Evolutionary conservation across 2,797 vertebrate species (phyloP).

Genomic region (Ambastaia sidthimunki): DNA sequence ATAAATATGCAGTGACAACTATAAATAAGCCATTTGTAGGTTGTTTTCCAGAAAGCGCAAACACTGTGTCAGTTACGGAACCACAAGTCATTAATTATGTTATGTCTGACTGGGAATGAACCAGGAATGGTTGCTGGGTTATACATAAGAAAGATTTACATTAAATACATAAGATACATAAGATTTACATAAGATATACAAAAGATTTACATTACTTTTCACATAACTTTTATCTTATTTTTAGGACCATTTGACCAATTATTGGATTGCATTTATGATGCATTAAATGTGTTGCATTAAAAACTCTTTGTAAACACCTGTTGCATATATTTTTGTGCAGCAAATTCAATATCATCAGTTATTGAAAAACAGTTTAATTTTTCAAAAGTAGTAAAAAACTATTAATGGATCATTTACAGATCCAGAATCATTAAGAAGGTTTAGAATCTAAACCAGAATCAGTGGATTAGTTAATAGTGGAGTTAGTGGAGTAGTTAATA

Average conservation of each 20-base stretch:
- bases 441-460: not conserved
- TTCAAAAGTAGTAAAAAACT: not conserved
- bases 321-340: not conserved
- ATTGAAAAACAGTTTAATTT: no score
- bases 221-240: not conserved
- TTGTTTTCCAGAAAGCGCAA: not conserved
- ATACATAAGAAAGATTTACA: not conserved
- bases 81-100: not conserved
- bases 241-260: not conserved
- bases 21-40: not conserved
- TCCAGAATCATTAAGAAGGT: not conserved
- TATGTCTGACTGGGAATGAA: not conserved
- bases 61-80: not conserved
- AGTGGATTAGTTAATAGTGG: not conserved
- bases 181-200: no score
- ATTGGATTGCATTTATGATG: not conserved
- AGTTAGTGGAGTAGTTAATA: no score
- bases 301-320: not conserved
- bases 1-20: no score
- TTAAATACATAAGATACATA: no score
- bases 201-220: no score
- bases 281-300: not conserved
- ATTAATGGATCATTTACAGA: not conserved
- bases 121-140: not conserved
- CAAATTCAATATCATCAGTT: no score